Base-by-base conservation (phyloP, 2,888 invertebrate species). In the Oxycera nigricornis region DNA sequence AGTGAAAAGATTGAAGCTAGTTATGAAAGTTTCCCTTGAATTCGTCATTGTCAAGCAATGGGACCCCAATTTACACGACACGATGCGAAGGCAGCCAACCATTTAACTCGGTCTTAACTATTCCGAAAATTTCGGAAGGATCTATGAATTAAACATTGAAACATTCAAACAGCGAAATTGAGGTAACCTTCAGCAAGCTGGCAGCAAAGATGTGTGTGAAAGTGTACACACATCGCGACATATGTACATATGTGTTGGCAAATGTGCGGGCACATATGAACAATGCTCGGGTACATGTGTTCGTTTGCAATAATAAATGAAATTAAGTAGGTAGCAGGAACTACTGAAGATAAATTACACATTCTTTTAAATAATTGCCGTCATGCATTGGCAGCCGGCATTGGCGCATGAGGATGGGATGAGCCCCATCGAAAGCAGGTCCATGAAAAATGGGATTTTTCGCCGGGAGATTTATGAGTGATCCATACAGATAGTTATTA, bases 21-120 rank as follows among this genome's bases (percentile, higher is more conserved):
- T 68, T 68, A 68, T 68, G 68, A 68, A 68, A 68, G 17, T 68
- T 68, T 68, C 52, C 68, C 50, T 68, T 46, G 50, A 20, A 68
- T 68, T 50, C 68, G 68, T 68, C 68, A 68, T 68, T 68, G 68
- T 68, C 68, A 68, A 50, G 68, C 24, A 68, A 67, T 68, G 50
- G 68, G 50, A 68, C 68, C 68, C 52, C 68, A 68, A 68, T 68
- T 68, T 68, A 68, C 68, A 68, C 68, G 68, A 68, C 52, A 68
- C 68, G 68, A 68, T 26, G 50, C 26, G 30, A 52, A 68, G 39
- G 52, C 68, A 68, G 52, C 68, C 68, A 68, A 68, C 68, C 52
- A 31, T 68, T 68, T 68, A 68, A 68, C 68, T 68, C 68, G 30
- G 39, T 68, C 68, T 68, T 68, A 50, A 68, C 68, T 50, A 68